A percentile compares a stretch with the other conserved stretches of the same genome.
Conservation (phyloP, 1,140 invertebrate genomes). For the Atopsyche davidsoni region DNA sequence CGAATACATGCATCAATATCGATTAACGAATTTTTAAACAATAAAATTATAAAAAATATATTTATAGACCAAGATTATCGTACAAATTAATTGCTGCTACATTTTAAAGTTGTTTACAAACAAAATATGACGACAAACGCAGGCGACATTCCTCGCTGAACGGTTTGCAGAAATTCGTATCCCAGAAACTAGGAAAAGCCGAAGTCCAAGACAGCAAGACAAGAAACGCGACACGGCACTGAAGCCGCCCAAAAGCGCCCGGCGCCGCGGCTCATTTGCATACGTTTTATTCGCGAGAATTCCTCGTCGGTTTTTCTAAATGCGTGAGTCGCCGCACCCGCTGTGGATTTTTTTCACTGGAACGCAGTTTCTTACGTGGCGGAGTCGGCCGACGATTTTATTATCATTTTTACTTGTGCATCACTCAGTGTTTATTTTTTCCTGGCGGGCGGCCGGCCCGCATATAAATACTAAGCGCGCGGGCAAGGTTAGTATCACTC, state of each 20-base stretch:
- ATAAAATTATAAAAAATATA: too few relatives aligned
- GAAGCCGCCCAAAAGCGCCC: conserved; percentile 11
- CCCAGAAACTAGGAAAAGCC: too few relatives aligned
- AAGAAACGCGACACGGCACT: not conserved
- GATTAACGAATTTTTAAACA: too few relatives aligned
- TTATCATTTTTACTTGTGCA: conserved; percentile 24
- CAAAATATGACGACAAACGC: too few relatives aligned
- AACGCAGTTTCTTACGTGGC: not conserved
- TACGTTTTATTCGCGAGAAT: conserved; percentile 18
- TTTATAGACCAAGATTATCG: too few relatives aligned
- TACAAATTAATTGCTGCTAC: too few relatives aligned
- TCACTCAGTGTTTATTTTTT: conserved; percentile 16
- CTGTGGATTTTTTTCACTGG: not conserved
- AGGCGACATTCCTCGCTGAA: too few relatives aligned
- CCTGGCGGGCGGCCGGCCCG: not conserved
- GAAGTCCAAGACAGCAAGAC: not conserved
- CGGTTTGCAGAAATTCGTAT: too few relatives aligned
- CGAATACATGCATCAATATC: too few relatives aligned
- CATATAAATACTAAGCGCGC: conserved; percentile 25
- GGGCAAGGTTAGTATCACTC: conserved; percentile 29
- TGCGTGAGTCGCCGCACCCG: conserved; percentile 5
- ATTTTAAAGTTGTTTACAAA: too few relatives aligned
- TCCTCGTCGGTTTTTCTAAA: conserved; percentile 19
- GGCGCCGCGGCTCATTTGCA: not conserved
- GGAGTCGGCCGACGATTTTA: conserved; percentile 9